A percentile compares a stretch with the other conserved stretches of the same genome.
Evolutionary conservation across 2,888 invertebrate genomes (phyloP).

Genomic region (Dynastes tityus): DNA sequence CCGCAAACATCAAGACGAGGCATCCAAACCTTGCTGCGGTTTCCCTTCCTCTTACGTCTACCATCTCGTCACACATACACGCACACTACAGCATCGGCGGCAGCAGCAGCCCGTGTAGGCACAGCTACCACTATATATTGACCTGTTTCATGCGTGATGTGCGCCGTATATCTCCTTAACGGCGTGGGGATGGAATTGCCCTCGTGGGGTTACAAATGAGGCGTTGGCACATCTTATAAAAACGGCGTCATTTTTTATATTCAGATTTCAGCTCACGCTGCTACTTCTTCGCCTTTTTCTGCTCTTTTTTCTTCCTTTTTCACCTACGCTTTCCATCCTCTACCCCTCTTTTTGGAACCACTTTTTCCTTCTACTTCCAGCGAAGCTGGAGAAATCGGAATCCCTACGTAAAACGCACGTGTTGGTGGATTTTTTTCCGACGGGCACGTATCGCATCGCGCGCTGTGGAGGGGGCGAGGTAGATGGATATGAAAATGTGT

Average conservation of each 20-base stretch:
- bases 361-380: background rate
- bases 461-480: background rate
- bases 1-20: slow-evolving; percentile 6
- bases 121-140: slow-evolving; percentile 40
- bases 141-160: slow-evolving; percentile 48
- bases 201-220: slow-evolving; percentile 54
- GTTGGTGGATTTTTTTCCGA: slow-evolving; percentile 44
- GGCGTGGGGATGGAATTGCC: slow-evolving; percentile 49
- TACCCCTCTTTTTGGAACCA: background rate
- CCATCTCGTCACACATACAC: background rate
- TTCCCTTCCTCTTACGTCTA: background rate
- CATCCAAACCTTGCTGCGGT: slow-evolving; percentile 25
- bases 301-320: slow-evolving; percentile 14
- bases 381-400: too few relatives aligned
- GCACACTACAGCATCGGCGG: background rate
- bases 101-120: too few relatives aligned
- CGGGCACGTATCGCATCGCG: slow-evolving; percentile 20
- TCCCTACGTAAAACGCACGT: slow-evolving; percentile 34
- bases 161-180: slow-evolving; percentile 49
- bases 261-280: slow-evolving; percentile 48
- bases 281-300: slow-evolving; percentile 21
- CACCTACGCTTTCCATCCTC: slow-evolving; percentile 3
- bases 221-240: slow-evolving; percentile 53
- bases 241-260: slow-evolving; percentile 53
- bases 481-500: slow-evolving; percentile 48